Evolutionary conservation across 2,888 invertebrate genomes (phyloP), one percentile per base, ranked within the genome.

Genomic region (Polydrusus tereticollis): DNA sequence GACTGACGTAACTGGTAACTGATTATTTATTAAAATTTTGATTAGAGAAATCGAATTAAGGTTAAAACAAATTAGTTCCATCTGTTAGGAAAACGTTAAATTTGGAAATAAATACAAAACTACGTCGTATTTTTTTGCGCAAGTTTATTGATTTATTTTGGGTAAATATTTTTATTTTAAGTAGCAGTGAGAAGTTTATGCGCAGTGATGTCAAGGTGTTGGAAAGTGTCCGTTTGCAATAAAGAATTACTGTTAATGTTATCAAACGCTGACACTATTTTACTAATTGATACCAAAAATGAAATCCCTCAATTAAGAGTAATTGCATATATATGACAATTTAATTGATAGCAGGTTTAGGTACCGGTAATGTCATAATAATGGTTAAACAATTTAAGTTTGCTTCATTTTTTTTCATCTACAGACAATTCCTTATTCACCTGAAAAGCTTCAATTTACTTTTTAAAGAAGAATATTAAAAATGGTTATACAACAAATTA

Each of bases 11-110:
- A 29, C n/a, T 29, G 0, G 52, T 29, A 55, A 29, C n/a, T 29
- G 0, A 55, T 8, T 8, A 55, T 29, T 55, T 55, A 29, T 29
- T 55, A 16, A 29, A 2, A 14, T 52, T 64, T 29, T 64, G 29
- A 64, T 52, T 20, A 52, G 20, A 23, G 21, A 64, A 52, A 64
- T 52, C 52, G 16, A 52, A 64, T 21, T 52, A 36, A 36, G 64
- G 64, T 52, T 52, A 52, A 64, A 38, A 29, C 16, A 16, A 55
- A 55, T 55, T 55, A 29, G 52, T 55, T 55, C 18, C 29, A 55
- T 55, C 52, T 55, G 29, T 18, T 55, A n/a, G 6, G 47, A 47
- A 47, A 47, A 47, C 12, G 47, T n/a, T 47, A 47, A 12, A 55
- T 55, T 55, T 29, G 23, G 52, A 55, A 55, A 55, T 55, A 55